These are phyloP conservation scores for Phymastichus coffea DNA, from an alignment of 1,140 invertebrate species.

Conservation along the genomic window DNA sequence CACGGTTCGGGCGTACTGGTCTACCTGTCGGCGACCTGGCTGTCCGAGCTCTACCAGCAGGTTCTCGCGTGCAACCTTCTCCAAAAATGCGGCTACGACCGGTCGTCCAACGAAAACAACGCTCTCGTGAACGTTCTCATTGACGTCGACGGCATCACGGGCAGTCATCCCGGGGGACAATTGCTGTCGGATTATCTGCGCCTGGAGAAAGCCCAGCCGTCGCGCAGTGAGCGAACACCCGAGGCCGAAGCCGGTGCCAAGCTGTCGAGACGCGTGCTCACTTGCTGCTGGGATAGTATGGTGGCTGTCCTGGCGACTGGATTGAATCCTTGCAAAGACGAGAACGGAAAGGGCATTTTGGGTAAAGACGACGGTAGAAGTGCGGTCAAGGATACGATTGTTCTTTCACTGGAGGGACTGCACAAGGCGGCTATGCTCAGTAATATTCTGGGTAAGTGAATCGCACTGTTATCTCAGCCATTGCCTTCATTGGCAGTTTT, in stretches of 20 bases:
- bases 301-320: slow-evolving; percentile 82
- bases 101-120: slow-evolving; percentile 60
- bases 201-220: slow-evolving; percentile 68
- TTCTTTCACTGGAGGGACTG: slow-evolving; percentile 75
- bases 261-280: slow-evolving; percentile 71
- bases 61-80: slow-evolving; percentile 76
- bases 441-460: slow-evolving; percentile 63
- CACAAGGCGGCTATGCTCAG: slow-evolving; percentile 79
- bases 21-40: slow-evolving; percentile 88
- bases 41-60: slow-evolving; percentile 87
- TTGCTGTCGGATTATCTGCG: slow-evolving; percentile 82
- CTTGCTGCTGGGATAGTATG: slow-evolving; percentile 89
- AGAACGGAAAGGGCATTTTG: slow-evolving; percentile 48
- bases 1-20: slow-evolving; percentile 87
- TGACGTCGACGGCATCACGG: slow-evolving; percentile 83
- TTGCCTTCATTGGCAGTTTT: not conserved
- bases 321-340: slow-evolving; percentile 57
- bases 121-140: slow-evolving; percentile 73
- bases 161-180: slow-evolving; percentile 66
- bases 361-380: slow-evolving; percentile 58
- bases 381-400: slow-evolving; percentile 74
- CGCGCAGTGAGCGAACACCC: slow-evolving; percentile 67
- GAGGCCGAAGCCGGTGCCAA: slow-evolving; percentile 70
- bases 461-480: not conserved
- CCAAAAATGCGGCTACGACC: slow-evolving; percentile 66